Conservation (phyloP, 2,113 vertebrate genomes). For the Ochotona princeps region DNA sequence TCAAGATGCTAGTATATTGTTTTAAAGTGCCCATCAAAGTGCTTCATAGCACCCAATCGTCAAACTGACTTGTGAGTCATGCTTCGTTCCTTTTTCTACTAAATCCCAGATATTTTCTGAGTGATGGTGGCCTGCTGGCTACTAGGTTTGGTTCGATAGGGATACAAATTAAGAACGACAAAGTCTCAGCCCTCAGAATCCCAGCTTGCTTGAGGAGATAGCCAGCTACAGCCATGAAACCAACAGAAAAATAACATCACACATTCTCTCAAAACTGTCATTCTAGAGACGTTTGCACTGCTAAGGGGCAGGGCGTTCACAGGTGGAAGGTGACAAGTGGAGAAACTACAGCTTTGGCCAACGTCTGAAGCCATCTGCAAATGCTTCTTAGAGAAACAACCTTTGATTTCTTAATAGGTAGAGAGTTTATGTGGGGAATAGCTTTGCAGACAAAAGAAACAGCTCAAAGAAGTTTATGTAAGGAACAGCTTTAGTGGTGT, state of each 20-base stretch:
- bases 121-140: background rate
- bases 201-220: background rate
- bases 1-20: background rate
- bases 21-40: background rate
- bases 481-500: background rate
- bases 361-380: background rate
- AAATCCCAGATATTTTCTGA: background rate
- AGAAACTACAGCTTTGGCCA: background rate
- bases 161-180: background rate
- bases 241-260: background rate
- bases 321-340: background rate
- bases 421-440: background rate
- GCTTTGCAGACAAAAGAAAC: background rate
- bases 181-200: background rate
- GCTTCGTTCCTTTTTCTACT: background rate
- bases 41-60: background rate
- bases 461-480: background rate
- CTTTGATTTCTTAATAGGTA: background rate
- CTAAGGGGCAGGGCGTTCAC: background rate
- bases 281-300: background rate
- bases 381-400: background rate
- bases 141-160: background rate
- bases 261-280: background rate
- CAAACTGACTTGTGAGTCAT: background rate
- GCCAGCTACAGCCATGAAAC: background rate